phyloP scores from a whole-genome alignment of 2,797 vertebrate species.

The Intellagama lesueurii region DNA sequence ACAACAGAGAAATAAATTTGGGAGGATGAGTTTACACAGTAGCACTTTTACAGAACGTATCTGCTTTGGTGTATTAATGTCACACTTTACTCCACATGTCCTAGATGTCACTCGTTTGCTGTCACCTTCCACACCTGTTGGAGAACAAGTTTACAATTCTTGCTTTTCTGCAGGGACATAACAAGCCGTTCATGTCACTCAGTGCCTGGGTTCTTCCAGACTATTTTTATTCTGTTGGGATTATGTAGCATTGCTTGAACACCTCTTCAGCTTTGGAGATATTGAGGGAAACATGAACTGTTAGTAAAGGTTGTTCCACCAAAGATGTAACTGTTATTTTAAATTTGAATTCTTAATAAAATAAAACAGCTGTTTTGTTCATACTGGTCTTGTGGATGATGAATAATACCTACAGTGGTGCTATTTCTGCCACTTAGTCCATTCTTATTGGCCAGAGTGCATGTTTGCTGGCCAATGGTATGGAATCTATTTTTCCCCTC shows the following conservation, averaged over 20 bases:
- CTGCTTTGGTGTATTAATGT: background rate
- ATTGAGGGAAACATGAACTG: background rate
- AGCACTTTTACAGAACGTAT: background rate
- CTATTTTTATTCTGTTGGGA: background rate
- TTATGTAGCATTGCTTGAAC: background rate
- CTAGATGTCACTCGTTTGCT: background rate
- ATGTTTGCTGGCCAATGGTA: background rate
- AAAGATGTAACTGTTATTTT: background rate
- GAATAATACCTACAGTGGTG: background rate
- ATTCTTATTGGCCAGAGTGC: no score
- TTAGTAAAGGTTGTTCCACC: background rate
- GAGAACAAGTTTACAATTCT: background rate
- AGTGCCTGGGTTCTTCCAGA: background rate
- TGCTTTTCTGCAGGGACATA: background rate
- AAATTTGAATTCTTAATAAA: background rate
- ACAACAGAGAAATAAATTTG: background rate
- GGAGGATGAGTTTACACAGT: background rate
- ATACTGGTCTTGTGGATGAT: background rate
- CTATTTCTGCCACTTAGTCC: background rate
- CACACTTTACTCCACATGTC: background rate
- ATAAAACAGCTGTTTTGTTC: background rate
- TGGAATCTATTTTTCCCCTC: background rate
- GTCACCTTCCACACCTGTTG: background rate
- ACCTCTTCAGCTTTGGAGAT: background rate
- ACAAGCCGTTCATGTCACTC: background rate